Evolutionary conservation across 2,113 vertebrate genomes (phyloP).

Genomic region (Redunca redunca): DNA sequence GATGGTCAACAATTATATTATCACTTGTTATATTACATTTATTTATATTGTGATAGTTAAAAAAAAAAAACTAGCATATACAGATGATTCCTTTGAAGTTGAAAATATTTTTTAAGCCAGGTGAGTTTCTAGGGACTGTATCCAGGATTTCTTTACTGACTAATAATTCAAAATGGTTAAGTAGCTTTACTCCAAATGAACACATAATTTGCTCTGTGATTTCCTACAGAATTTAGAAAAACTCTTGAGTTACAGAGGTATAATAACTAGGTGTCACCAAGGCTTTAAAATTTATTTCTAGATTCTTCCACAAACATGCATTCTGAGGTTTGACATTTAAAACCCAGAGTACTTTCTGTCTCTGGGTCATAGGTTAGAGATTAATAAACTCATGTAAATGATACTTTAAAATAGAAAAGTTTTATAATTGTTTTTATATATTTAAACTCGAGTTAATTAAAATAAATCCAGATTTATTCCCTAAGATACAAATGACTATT

Average conservation of each 20-base stretch:
- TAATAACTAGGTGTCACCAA: neutral
- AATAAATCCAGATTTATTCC: slow-evolving; percentile 6
- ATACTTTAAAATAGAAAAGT: neutral
- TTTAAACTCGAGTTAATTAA: slow-evolving; percentile 15
- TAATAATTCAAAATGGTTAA: neutral
- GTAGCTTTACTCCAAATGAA: slow-evolving; percentile 8
- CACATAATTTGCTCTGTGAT: neutral
- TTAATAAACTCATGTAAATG: neutral
- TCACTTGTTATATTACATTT: neutral
- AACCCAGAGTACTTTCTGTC: neutral
- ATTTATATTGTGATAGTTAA: neutral
- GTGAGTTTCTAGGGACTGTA: neutral
- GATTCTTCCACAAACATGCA: neutral
- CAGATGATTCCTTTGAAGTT: slow-evolving; percentile 9
- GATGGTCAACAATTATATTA: neutral
- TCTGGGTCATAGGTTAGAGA: neutral
- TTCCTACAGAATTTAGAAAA: slow-evolving; percentile 9
- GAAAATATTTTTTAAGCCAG: slow-evolving; percentile 3
- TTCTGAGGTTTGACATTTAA: neutral
- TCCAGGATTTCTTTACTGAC: neutral
- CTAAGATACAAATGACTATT: neutral
- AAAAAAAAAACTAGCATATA: neutral
- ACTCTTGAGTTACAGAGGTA: neutral
- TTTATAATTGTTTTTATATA: neutral
- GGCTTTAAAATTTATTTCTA: neutral